Evolutionary conservation across 2,888 invertebrate genomes (phyloP), one percentile per base, ranked within the genome.

Genomic region (Odontomyia ornata): DNA sequence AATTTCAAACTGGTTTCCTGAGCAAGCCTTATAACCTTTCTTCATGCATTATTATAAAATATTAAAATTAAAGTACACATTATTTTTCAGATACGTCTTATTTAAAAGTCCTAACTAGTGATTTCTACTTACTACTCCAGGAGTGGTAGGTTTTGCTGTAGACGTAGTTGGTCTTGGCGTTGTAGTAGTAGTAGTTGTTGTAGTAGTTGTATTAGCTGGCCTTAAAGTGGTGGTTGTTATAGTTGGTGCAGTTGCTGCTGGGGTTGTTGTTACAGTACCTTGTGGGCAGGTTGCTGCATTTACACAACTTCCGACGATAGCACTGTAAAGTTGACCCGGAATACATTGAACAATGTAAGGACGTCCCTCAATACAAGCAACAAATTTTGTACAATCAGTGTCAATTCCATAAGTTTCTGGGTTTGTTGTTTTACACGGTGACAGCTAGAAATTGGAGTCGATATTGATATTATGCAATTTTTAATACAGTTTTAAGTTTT

Each of bases 321-420:
- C 60, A 78, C 78, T 47, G 30, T 25, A 18, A 75, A 79, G 27
- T 52, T 77, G 60, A 21, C 79, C 25, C 0, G 43, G 18, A 1
- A 82, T 78, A 57, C 86, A 85, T 1, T 36, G 78, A 1, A 82
- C 67, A 46, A 83, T 78, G 27, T 75, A 77, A 1, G 81, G 81
- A 4, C 21, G 69, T 3, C 82, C 82, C 46, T 83, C 81, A 27
- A 75, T 77, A 46, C 85, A 86, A 13, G 81, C 79, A 67, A 84
- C 82, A 23, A 84, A 86, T 76, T 83, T 84, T 5, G 78, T 81
- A 52, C 86, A 85, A 77, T 85, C 82, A 1, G 75, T 79, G 0
- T 4, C 7, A 52, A n/a, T n/a, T 9, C 18, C 52, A 52, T 4
- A 52, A 13, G 5, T 4, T 4, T 13, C 3, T 15, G 52, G 5